Evolutionary conservation across 2,888 invertebrate genomes (phyloP).

Genomic region (Drosophila planitibia): DNA sequence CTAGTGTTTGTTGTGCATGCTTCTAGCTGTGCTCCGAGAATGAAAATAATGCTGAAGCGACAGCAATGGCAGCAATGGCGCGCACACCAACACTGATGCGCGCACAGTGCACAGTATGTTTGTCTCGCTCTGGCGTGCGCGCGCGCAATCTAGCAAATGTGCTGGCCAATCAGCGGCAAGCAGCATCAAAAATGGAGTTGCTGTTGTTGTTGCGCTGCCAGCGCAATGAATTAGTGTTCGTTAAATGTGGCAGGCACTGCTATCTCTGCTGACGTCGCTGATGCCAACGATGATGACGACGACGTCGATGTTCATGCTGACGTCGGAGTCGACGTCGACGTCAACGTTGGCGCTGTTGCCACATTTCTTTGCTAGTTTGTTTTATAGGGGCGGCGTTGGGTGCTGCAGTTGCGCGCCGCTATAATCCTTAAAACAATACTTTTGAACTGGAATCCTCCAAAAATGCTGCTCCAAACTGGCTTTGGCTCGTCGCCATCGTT

Average conservation of each 20-base stretch:
- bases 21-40: conserved; percentile 47
- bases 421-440: conserved; percentile 76
- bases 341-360: conserved; percentile 64
- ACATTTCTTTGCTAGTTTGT: conserved; percentile 60
- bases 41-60: conserved; percentile 39
- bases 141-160: conserved; percentile 4
- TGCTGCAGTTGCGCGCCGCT: conserved; percentile 45
- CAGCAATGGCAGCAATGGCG: conserved; percentile 37
- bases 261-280: conserved; percentile 32
- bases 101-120: conserved; percentile 17
- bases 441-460: conserved; percentile 61
- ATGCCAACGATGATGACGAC: conserved; percentile 18
- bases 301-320: neutral
- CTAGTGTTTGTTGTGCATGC: conserved; percentile 40
- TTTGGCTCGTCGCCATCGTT: conserved; percentile 39
- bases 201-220: conserved; percentile 51
- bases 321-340: conserved; percentile 12
- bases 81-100: conserved; percentile 14
- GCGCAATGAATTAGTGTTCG: conserved; percentile 82
- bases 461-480: conserved; percentile 49
- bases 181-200: conserved; percentile 66
- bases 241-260: conserved; percentile 72
- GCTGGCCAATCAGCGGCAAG: conserved; percentile 53
- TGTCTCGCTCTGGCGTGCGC: conserved; percentile 57
- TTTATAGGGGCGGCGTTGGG: conserved; percentile 30